phyloP scores from a whole-genome alignment of 2,113 vertebrate genomes.

The Dasyornis broadbenti region DNA sequence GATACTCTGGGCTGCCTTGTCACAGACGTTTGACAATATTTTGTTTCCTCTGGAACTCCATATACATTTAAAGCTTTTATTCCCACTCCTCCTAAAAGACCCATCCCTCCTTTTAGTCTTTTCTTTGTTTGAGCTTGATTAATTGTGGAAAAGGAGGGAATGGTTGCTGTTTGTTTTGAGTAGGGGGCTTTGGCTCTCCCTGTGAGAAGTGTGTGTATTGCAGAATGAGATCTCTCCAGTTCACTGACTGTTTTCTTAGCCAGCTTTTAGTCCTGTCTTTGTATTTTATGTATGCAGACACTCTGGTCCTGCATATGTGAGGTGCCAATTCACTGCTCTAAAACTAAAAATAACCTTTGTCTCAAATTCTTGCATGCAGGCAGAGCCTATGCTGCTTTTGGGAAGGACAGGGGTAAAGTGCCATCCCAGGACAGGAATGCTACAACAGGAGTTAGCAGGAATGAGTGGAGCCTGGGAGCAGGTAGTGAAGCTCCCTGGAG shows the following conservation, averaged over 20 bases:
- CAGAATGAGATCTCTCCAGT: not conserved
- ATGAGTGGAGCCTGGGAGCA: not conserved
- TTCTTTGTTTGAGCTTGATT: not conserved
- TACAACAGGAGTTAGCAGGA: not conserved
- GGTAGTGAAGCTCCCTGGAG: not conserved
- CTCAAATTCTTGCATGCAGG: not conserved
- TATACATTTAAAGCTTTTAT: not conserved
- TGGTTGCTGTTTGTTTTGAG: not conserved
- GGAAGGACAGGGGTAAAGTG: not conserved
- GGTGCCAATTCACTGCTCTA: not conserved
- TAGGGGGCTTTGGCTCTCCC: not conserved
- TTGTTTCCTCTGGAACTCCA: not conserved
- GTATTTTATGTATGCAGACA: not conserved
- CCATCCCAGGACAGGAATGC: not conserved
- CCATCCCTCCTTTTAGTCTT: not conserved
- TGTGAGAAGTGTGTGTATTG: not conserved
- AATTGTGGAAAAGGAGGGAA: not conserved
- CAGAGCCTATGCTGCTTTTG: not conserved
- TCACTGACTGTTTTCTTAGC: not conserved
- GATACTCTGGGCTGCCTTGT: not conserved
- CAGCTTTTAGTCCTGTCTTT: not conserved
- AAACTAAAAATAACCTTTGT: not conserved
- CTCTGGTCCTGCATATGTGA: not conserved
- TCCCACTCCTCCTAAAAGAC: not conserved
- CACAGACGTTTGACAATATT: not conserved